Base-by-base conservation (phyloP, 2,797 vertebrate genomes). In the Parauchenoglanis punctatus region DNA sequence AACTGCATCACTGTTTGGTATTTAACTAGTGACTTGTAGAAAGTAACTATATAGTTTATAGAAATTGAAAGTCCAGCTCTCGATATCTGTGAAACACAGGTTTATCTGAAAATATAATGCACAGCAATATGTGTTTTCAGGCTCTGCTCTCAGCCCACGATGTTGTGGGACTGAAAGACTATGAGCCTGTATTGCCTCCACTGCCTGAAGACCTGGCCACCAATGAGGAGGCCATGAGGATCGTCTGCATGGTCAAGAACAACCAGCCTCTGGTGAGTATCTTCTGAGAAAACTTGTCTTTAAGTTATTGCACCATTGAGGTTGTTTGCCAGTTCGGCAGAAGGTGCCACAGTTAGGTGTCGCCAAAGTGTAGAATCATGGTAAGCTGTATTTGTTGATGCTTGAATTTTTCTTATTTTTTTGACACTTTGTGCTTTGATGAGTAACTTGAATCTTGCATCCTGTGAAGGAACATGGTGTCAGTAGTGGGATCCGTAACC, bases 161-260 rank as follows among this genome's bases (percentile, higher is more conserved):
- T 86, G 95, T 94, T 0, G 97, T 99, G 90, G 97, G 98, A 88
- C 96, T 97, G 95, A 98, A 96, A 91, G 97, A 98, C 93, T 99
- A 96, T 81, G 97, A 97, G 44, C 98, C 98, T 0, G 92, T 94
- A 11, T 95, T 99, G 63, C 97, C 98, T 0, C 97, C 97, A 0
- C 92, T 99, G 92, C 97, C 98, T 0, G 96, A 97, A 2, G 96
- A 97, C 13, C 93, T 98, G 85, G 96, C 97, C 0, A 96, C 97
- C 0, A 97, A 97, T 1, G 98, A 99, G 88, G 99, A 99, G 90
- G 97, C 97, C 28, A 97, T 98, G 93, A 96, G 97, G 92, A 98
- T 97, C 81, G 96, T 99, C 88, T 98, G 98, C 88, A 93, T 99
- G 93, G 98, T 99, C 81, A 99, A 99, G 93, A 99, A 99, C 94